Base-by-base conservation (phyloP, 2,888 invertebrate species). In the Yponomeuta sedellus region DNA sequence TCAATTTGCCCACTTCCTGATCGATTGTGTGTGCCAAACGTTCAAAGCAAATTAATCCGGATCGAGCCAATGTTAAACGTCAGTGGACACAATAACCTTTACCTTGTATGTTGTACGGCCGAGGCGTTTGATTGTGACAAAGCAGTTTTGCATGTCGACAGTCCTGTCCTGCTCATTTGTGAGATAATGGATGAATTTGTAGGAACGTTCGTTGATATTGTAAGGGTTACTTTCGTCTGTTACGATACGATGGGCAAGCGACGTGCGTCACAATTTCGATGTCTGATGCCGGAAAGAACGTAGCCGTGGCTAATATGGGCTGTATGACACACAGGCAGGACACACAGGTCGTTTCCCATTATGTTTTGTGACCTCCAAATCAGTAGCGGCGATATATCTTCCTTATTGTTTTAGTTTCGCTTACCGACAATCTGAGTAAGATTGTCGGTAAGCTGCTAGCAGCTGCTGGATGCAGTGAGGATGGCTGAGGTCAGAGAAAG, bases 61-160 rank as follows among this genome's bases (percentile, higher is more conserved):
- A 44, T 64, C 52, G 28, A 25, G 19, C 64, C 19, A 20, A 40
- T 19, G n/a, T n/a, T 62, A 61, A 59, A 34, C 28, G 22, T 34
- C 59, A 34, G 79, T 78, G 80, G 77, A 74, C 75, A 83, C 85
- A 85, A 86, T 86, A 83, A 88, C 83, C 85, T 86, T 86, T 86
- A 85, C 87, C 85, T 88, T 85, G 87, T 28, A 44, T 20, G 62
- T 44, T 22, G 44, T 34, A n/a, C 78, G 85, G 84, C 85, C 83
- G 84, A 69, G 73, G 71, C 68, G 68, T 70, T 72, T 73, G 70
- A 75, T 77, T 75, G 78, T 22, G 58, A 19, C 19, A 10, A 22
- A 58, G 22, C 19, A 19, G 5, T 58, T 58, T 58, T 22, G 2
- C 20, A 22, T 10, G 19, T n/a, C 20, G 19, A 58, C 20, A 3